Percentiles rank a stretch among this genome's conserved stretches.
Evolutionary conservation across 2,113 vertebrate species (phyloP).

Genomic region (Seriola dumerili): DNA sequence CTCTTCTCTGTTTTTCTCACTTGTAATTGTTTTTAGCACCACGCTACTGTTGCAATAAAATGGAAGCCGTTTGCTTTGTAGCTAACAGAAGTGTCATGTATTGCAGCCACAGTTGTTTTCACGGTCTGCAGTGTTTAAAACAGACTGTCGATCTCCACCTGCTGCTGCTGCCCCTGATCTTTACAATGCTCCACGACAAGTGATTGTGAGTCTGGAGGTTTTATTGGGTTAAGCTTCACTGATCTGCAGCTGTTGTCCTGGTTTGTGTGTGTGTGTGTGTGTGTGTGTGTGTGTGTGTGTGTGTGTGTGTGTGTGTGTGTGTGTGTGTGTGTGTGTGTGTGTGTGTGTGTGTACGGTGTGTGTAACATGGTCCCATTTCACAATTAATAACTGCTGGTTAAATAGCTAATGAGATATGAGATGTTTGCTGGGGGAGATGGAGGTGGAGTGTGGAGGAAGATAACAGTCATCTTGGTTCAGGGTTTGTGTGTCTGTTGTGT

Average conservation of each 20-base stretch:
- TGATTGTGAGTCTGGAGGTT: slow-evolving; percentile 3
- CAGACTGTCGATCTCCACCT: background rate
- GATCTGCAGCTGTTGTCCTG: slow-evolving; percentile 27
- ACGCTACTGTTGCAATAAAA: too few species aligned
- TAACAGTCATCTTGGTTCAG: slow-evolving; percentile 10
- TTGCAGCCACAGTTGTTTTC: background rate
- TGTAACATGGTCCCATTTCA: background rate
- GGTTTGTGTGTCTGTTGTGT: background rate
- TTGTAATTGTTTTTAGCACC: background rate
- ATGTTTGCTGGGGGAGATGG: slow-evolving; percentile 41
- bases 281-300: slow-evolving; percentile 12
- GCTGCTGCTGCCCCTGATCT: slow-evolving; percentile 9
- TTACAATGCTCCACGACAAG: background rate
- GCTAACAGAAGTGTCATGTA: background rate
- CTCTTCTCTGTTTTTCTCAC: background rate
- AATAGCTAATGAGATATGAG: slow-evolving; percentile 46
- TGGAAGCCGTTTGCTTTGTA: background rate
- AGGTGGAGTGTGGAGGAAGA: slow-evolving; percentile 34
- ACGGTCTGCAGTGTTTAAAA: background rate
- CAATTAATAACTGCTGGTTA: slow-evolving; percentile 27
- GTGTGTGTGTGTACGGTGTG: slow-evolving; percentile 16
- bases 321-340: slow-evolving; percentile 32
- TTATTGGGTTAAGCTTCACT: slow-evolving; percentile 25
- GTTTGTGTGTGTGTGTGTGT: slow-evolving; percentile 33
- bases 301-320: slow-evolving; percentile 31